phyloP scores from a whole-genome alignment of 2,113 vertebrate species.

The Tretioscincus oriximinensis region DNA sequence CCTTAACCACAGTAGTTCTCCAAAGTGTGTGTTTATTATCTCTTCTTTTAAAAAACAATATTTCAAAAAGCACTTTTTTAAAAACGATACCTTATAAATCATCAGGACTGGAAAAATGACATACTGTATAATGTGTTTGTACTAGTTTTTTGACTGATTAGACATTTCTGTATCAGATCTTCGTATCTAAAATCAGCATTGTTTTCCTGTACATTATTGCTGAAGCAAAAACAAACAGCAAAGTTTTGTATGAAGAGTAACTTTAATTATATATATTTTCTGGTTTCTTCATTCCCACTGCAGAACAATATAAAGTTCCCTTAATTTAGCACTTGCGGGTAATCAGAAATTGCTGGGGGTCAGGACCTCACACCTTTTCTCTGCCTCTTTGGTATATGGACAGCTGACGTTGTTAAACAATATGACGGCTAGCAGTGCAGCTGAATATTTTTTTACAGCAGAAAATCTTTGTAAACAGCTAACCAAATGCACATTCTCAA shows the following conservation, averaged over 20 bases:
- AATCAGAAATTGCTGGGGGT: background rate
- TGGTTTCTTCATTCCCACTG: background rate
- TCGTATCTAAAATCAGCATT: background rate
- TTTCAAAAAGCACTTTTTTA: background rate
- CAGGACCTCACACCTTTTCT: slow-evolving; percentile 15
- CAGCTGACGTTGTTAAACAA: slow-evolving; percentile 21
- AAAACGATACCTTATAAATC: background rate
- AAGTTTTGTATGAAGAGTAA: background rate
- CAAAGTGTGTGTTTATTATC: background rate
- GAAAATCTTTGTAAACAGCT: slow-evolving; percentile 16
- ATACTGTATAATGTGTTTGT: no score
- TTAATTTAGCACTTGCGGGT: background rate
- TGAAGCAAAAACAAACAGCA: background rate
- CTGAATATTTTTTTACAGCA: slow-evolving; percentile 1
- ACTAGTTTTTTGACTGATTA: background rate
- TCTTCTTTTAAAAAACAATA: background rate
- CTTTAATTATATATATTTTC: background rate
- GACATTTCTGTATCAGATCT: background rate
- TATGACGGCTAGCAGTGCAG: slow-evolving; percentile 6
- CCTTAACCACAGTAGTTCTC: background rate
- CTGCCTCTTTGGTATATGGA: background rate
- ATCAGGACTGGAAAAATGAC: background rate
- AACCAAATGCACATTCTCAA: background rate
- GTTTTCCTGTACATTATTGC: background rate
- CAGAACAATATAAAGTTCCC: background rate